phyloP scores from a whole-genome alignment of 1,140 invertebrate species.

The Drosophila bocqueti region DNA sequence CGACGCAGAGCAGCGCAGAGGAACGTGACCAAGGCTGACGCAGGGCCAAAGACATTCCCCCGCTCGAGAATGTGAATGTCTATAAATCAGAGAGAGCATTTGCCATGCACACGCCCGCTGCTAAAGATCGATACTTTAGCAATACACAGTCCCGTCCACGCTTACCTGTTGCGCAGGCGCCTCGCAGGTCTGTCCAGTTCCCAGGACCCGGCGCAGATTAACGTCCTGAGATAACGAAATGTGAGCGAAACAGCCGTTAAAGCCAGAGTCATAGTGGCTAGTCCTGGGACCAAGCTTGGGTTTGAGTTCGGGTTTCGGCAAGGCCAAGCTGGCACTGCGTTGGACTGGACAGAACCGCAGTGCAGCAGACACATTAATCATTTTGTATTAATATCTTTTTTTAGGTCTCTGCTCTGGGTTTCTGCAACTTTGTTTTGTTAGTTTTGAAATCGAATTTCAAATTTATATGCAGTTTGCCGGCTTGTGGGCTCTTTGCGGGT shows the following conservation, averaged over 20 bases:
- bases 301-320: neutral
- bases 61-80: slow-evolving; percentile 46
- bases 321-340: neutral
- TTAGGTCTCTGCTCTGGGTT: slow-evolving; percentile 12
- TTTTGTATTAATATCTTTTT: slow-evolving; percentile 72
- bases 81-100: slow-evolving; percentile 73
- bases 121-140: slow-evolving; percentile 14
- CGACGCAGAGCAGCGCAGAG: slow-evolving; percentile 17
- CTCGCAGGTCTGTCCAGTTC: slow-evolving; percentile 25
- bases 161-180: slow-evolving; percentile 70
- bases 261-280: slow-evolving; percentile 28
- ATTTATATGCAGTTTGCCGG: slow-evolving; percentile 49
- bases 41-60: slow-evolving; percentile 29
- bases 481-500: slow-evolving; percentile 3
- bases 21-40: slow-evolving; percentile 58
- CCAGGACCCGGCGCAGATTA: slow-evolving; percentile 48
- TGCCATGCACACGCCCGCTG: slow-evolving; percentile 68
- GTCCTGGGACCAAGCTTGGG: neutral
- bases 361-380: slow-evolving; percentile 73
- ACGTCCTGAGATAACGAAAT: slow-evolving; percentile 54
- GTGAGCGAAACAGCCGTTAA: slow-evolving; percentile 45
- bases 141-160: neutral
- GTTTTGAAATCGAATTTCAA: slow-evolving; percentile 74
- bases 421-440: slow-evolving; percentile 70
- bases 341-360: slow-evolving; percentile 29